phyloP scores from a whole-genome alignment of 2,888 invertebrate species.

The Serrognathus titanus region DNA sequence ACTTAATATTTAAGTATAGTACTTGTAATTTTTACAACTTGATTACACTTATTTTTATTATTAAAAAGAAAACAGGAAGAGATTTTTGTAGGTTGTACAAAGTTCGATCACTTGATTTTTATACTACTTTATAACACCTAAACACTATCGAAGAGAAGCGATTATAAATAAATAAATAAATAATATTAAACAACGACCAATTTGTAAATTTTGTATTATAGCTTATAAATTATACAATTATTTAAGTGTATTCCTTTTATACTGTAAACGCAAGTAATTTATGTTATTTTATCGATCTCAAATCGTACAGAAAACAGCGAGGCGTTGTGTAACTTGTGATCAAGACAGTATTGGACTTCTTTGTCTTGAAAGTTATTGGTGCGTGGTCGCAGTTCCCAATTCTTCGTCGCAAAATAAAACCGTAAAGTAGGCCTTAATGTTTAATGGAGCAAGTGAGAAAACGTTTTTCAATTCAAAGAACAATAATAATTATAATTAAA shows the following conservation, averaged over 20 bases:
- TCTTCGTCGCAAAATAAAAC: no score
- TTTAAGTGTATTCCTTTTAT: slow-evolving; percentile 8
- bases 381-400: no score
- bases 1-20: slow-evolving; percentile 49
- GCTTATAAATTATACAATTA: slow-evolving; percentile 3
- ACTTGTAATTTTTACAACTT: slow-evolving; percentile 42
- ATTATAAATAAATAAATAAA: not conserved
- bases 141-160: not conserved
- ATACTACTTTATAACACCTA: not conserved
- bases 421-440: no score
- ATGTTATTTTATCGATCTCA: slow-evolving; percentile 13
- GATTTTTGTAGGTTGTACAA: slow-evolving; percentile 12
- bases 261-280: slow-evolving; percentile 8
- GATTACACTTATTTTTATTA: slow-evolving; percentile 7
- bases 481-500: no score
- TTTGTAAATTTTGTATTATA: slow-evolving; percentile 17
- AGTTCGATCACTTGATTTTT: slow-evolving; percentile 5
- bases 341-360: no score
- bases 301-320: not conserved
- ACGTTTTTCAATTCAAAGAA: no score
- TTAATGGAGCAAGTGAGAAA: no score
- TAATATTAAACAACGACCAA: slow-evolving; percentile 1
- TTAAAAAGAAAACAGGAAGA: slow-evolving; percentile 1
- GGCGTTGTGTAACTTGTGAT: no score
- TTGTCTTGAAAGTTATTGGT: no score